Conservation (phyloP, 53 echinoderm and acorn worm species). For the Paracentrotus lividus region DNA sequence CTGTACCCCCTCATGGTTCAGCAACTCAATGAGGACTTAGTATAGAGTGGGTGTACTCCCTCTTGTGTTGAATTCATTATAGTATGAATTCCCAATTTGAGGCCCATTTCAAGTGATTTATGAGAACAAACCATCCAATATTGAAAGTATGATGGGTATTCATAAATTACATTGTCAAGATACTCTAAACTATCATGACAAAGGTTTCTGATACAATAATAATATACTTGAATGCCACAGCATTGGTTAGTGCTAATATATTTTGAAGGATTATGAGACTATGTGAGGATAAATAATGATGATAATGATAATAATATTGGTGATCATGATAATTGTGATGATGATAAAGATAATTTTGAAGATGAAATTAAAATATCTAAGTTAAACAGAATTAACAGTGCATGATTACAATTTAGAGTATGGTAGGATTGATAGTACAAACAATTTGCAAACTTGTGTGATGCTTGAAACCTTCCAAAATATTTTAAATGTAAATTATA, state of each 20-base stretch:
- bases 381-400: not conserved
- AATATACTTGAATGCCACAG: not conserved
- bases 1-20: no score
- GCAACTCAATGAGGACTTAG: not conserved
- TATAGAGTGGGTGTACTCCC: constrained; percentile 8
- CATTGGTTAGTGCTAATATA: not conserved
- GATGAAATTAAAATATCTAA: not conserved
- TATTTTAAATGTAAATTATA: no score
- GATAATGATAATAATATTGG: not conserved
- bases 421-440: no score
- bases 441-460: no score
- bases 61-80: constrained; percentile 31
- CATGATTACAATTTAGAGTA: not conserved
- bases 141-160: not conserved
- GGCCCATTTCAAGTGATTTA: not conserved
- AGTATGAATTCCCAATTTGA: not conserved
- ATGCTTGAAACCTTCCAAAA: no score
- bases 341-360: not conserved
- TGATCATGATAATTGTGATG: no score
- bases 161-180: not conserved
- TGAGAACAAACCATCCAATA: not conserved
- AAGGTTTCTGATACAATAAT: not conserved
- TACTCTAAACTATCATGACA: not conserved
- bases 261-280: not conserved
- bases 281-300: not conserved